Conservation (phyloP, 30 jellyfish, hydroid and myxozoan genomes). For the Chrysaora quinquecirrha region DNA sequence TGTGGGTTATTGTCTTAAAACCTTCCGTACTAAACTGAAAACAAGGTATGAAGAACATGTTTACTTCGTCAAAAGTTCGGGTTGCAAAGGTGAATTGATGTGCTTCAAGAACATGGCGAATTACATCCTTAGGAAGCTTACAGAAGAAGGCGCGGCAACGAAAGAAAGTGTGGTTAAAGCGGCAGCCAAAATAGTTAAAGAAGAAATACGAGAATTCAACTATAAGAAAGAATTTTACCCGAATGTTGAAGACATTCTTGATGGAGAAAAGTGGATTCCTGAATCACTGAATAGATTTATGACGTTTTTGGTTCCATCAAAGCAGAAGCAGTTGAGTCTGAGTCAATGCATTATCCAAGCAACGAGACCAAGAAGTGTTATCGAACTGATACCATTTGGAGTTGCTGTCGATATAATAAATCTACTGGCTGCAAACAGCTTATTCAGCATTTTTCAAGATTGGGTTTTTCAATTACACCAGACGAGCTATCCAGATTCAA, state of each 20-base stretch:
- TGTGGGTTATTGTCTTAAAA: slow-evolving; percentile 23
- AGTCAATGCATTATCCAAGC: slow-evolving; percentile 19
- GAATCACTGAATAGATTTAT: background rate
- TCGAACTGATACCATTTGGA: slow-evolving; percentile 7
- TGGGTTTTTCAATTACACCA: slow-evolving; percentile 16
- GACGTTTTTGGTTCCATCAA: slow-evolving; percentile 33
- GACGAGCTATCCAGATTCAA: slow-evolving; percentile 20
- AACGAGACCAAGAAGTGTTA: slow-evolving; percentile 25
- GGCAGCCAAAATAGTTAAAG: slow-evolving; percentile 47
- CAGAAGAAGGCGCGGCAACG: slow-evolving; percentile 13
- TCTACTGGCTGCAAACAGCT: background rate
- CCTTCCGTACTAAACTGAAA: slow-evolving; percentile 25
- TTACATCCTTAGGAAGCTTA: slow-evolving; percentile 5
- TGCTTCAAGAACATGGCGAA: slow-evolving; percentile 71
- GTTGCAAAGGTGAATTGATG: slow-evolving; percentile 21
- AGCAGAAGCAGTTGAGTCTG: slow-evolving; percentile 16
- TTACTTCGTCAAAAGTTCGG: slow-evolving; percentile 35
- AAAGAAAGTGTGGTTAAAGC: slow-evolving; percentile 34
- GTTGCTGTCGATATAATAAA: background rate
- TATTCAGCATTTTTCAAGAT: slow-evolving; percentile 10
- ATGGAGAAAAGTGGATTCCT: slow-evolving; percentile 44
- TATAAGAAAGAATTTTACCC: slow-evolving; percentile 13
- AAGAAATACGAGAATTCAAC: slow-evolving; percentile 41
- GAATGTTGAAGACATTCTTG: slow-evolving; percentile 10
- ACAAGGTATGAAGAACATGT: slow-evolving; percentile 45